Conservation (phyloP, 2,888 invertebrate species). For the Priapulus caudatus region DNA sequence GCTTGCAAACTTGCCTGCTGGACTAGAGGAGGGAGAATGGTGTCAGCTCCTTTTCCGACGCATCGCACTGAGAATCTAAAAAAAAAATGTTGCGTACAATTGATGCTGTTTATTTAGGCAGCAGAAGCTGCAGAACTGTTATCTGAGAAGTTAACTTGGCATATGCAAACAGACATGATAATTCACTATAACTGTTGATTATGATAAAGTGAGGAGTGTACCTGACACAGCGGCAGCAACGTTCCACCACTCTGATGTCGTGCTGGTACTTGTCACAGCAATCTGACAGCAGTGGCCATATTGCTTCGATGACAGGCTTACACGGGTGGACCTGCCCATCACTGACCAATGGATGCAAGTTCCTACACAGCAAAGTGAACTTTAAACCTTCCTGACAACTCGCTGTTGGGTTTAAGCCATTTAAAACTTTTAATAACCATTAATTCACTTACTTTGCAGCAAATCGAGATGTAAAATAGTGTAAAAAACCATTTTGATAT, state of each 20-base stretch:
- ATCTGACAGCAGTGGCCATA: conserved; percentile 73
- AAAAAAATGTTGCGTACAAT: too few species aligned
- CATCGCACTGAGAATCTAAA: conserved; percentile 66
- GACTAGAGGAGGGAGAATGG: conserved; percentile 66
- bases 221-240: conserved; percentile 74
- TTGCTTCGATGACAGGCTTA: conserved; percentile 47
- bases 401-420: too few species aligned
- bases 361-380: too few species aligned
- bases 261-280: conserved; percentile 63
- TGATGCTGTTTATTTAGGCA: too few species aligned
- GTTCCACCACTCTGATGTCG: conserved; percentile 80
- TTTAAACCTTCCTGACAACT: too few species aligned
- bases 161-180: too few species aligned
- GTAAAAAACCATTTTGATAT: neutral
- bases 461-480: neutral
- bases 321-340: conserved; percentile 53
- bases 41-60: conserved; percentile 60
- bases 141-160: too few species aligned
- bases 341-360: conserved; percentile 29
- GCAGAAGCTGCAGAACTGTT: too few species aligned
- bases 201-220: too few species aligned
- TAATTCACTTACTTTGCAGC: conserved; percentile 2
- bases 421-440: too few species aligned
- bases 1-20: too few species aligned
- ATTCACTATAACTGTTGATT: too few species aligned